Evolutionary conservation across 2,113 vertebrate genomes (phyloP).

Genomic region (Aegithalos caudatus): DNA sequence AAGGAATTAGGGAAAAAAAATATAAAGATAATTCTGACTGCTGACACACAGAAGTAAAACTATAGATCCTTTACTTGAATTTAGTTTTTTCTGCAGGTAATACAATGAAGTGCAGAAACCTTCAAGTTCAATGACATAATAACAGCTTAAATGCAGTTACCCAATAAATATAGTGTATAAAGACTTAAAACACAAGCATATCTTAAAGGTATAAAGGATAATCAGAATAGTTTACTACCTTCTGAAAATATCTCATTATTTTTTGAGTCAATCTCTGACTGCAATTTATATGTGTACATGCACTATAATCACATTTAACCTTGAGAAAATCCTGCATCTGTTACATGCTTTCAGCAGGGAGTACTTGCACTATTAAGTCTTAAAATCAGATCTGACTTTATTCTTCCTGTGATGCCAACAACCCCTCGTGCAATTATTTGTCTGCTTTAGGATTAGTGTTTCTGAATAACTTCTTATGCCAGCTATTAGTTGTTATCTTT

Average conservation of each 20-base stretch:
- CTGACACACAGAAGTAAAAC: neutral
- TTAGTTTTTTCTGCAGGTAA: conserved; percentile 6
- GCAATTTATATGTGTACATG: neutral
- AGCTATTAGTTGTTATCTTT: neutral
- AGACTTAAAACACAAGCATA: conserved; percentile 8
- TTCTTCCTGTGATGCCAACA: conserved; percentile 42
- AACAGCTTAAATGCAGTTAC: conserved; percentile 15
- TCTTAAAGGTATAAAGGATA: conserved; percentile 29
- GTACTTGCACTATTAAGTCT: conserved; percentile 14
- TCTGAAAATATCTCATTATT: conserved; percentile 43
- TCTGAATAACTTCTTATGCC: conserved; percentile 16
- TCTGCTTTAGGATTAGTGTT: conserved; percentile 16
- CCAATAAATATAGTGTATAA: neutral
- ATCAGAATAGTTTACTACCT: conserved; percentile 9
- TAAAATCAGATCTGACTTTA: conserved; percentile 44
- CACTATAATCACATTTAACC: conserved; percentile 49
- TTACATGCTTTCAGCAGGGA: conserved; percentile 34
- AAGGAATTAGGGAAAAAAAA: neutral
- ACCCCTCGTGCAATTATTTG: conserved; percentile 9
- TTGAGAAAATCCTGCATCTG: conserved; percentile 50
- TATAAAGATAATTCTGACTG: neutral
- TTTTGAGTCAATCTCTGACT: conserved; percentile 46
- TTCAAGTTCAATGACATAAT: conserved; percentile 1
- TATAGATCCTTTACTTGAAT: neutral
- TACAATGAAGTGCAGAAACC: neutral